phyloP scores from a whole-genome alignment of 2,888 invertebrate species.

The Venustoraphidia nigricollis region DNA sequence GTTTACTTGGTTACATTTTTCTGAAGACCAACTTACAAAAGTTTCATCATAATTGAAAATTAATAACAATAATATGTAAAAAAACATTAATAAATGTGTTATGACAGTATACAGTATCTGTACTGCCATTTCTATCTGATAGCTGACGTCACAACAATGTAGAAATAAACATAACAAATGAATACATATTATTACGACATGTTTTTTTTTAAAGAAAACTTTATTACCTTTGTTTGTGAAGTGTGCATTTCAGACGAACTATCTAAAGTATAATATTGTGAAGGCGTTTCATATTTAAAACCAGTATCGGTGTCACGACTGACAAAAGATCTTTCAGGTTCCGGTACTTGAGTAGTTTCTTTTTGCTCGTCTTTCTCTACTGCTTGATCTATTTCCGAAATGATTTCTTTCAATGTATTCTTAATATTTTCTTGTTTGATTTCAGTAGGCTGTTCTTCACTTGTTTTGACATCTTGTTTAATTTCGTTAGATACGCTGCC shows the following conservation, averaged over 20 bases:
- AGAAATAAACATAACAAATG: too few relatives aligned
- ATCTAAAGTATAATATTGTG: slow-evolving; percentile 2
- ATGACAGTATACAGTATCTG: too few relatives aligned
- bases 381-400: slow-evolving; percentile 41
- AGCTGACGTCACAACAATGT: too few relatives aligned
- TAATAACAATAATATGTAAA: too few relatives aligned
- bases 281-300: slow-evolving; percentile 12
- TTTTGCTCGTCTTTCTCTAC: slow-evolving; percentile 30
- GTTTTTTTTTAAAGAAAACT: too few relatives aligned
- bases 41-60: too few relatives aligned
- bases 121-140: too few relatives aligned
- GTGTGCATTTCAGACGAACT: neutral
- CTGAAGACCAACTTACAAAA: too few relatives aligned
- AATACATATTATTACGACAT: too few relatives aligned
- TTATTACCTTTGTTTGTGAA: neutral
- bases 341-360: slow-evolving; percentile 9
- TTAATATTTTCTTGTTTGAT: slow-evolving; percentile 37
- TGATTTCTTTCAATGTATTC: slow-evolving; percentile 40
- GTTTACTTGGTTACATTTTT: too few relatives aligned
- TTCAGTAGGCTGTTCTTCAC: slow-evolving; percentile 16
- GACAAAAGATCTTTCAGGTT: slow-evolving; percentile 2
- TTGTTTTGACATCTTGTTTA: neutral
- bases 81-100: too few relatives aligned
- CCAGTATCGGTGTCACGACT: slow-evolving; percentile 8
- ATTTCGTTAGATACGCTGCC: too few relatives aligned